Percentiles rank a stretch among this genome's conserved stretches.
These are phyloP conservation scores for Mystacides longicornis DNA, from an alignment of 2,888 invertebrate species.

Conservation along the genomic window DNA sequence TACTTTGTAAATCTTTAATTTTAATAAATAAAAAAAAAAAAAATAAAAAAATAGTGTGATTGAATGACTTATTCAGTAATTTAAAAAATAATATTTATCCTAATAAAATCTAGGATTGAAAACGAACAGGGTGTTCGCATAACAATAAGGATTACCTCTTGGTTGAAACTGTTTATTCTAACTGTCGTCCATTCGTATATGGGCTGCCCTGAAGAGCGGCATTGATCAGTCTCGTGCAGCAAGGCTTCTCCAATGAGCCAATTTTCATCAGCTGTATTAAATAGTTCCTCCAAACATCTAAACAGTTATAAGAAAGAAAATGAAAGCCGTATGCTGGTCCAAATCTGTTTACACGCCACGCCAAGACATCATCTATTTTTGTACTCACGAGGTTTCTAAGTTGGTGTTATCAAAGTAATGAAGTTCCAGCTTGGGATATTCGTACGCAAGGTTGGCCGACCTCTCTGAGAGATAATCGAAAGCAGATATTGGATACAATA, in stretches of 20 bases:
- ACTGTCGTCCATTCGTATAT: neutral
- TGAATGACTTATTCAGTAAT: too few species aligned
- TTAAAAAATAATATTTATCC: too few species aligned
- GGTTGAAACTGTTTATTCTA: neutral
- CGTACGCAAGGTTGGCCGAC: conserved; percentile 37
- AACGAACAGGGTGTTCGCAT: too few species aligned
- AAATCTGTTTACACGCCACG: neutral
- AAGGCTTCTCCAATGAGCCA: neutral
- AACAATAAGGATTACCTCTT: too few species aligned
- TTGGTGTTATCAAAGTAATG: conserved; percentile 44
- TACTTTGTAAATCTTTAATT: too few species aligned
- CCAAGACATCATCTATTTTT: too few species aligned
- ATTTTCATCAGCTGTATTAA: neutral
- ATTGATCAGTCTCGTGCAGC: neutral
- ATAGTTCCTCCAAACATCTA: neutral
- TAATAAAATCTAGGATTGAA: too few species aligned
- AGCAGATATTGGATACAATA: conserved; percentile 37
- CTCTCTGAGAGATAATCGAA: conserved; percentile 34
- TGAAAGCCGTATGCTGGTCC: neutral
- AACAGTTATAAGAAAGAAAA: neutral
- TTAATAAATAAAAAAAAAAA: too few species aligned
- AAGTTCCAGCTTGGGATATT: conserved; percentile 39
- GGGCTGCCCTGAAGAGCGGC: neutral
- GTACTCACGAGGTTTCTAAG: conserved; percentile 31
- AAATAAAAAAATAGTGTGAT: too few species aligned